Percentiles rank a stretch among this genome's conserved stretches.
Conservation (phyloP, 2,888 invertebrate genomes). For the Iphiclides podalirius region DNA sequence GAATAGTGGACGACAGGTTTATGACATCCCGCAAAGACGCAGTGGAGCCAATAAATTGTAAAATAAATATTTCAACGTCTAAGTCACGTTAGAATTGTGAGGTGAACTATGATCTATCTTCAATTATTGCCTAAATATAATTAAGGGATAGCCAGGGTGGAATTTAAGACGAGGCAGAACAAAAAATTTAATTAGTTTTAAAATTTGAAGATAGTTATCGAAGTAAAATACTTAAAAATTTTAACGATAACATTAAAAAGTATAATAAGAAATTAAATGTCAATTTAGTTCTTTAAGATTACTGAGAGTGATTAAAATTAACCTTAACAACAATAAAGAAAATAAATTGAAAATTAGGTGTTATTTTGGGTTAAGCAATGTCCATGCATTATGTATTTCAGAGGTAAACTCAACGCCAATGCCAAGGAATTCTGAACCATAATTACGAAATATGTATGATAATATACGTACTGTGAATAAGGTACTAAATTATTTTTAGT, state of each 20-base stretch:
- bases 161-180: too few species aligned
- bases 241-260: too few species aligned
- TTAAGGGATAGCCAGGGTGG: neutral
- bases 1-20: conserved; percentile 19
- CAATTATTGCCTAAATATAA: neutral
- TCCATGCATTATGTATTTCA: conserved; percentile 44
- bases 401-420: conserved; percentile 51
- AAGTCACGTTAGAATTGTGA: conserved; percentile 5
- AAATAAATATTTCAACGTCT: conserved; percentile 16
- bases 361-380: conserved; percentile 18
- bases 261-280: too few species aligned
- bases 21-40: conserved; percentile 17
- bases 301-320: too few species aligned
- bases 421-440: conserved; percentile 56
- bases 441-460: conserved; percentile 35
- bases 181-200: too few species aligned
- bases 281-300: too few species aligned
- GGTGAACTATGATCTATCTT: neutral
- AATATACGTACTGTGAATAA: conserved; percentile 34
- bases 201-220: too few species aligned
- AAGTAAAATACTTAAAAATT: too few species aligned
- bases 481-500: conserved; percentile 41
- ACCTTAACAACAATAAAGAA: too few species aligned
- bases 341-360: conserved; percentile 5
- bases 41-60: conserved; percentile 18